Evolutionary conservation across 2,888 invertebrate species (phyloP), one percentile per base, ranked within the genome.

Genomic region (Aleiodes alternator): DNA sequence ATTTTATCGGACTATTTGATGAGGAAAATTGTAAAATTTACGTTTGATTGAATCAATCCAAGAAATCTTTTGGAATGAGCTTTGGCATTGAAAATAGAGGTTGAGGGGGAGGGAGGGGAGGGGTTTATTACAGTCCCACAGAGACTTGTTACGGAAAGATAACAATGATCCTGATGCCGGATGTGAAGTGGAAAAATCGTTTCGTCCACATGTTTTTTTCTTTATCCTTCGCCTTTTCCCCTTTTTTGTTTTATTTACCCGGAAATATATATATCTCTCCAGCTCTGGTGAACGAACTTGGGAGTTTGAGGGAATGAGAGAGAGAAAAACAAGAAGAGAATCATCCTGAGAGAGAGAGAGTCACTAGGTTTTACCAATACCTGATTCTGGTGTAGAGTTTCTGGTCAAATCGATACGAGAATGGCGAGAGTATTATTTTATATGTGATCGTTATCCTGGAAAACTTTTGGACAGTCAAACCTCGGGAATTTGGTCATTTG

Each of bases 141-240:
- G 80, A 77, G 76, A 76, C 77, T 76, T 80, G 80, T 82, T 81
- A 80, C 55, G 70, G 61, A 71, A 76, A 77, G 80, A 82, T 82
- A 82, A 80, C 82, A 76, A 82, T 78, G 80, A 81, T 77, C 68
- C 75, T 68, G 38, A 69, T 59, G 50, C 11, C 23, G 38, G 51
- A 56, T 68, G 51, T 31, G 73, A 74, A 69, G 69, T 69, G 61
- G 61, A 55, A 74, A 69, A 59, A 69, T 11, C 38, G 34, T 51
- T 53, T 34, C n/a, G 8, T 31, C 31, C 61, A 70, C 4, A 6
- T 50, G 48, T 72, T 61, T 72, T 23, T 55, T 38, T 31, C 55
- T 69, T 55, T 38, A 12, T 56, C 55, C 6, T 43, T 69, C 43
- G n/a, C 31, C 23, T 55, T 29, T 43, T 34, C 34, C 34, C 34